phyloP scores from a whole-genome alignment of 2,797 vertebrate genomes.

The Epinephelus coioides region DNA sequence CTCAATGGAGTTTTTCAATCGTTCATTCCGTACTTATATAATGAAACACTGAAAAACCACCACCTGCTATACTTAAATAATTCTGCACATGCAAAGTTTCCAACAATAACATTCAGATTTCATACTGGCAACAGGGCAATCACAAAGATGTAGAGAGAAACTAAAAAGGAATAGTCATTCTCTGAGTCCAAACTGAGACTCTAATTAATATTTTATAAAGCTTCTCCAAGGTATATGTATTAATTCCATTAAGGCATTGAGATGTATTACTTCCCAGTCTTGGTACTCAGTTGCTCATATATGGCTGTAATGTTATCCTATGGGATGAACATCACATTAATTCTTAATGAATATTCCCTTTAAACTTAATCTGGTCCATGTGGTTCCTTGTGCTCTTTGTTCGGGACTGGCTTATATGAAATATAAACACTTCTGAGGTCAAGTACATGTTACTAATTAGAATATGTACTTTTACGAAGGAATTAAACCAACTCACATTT shows the following conservation, averaged over 20 bases:
- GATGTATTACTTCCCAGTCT: slow-evolving; percentile 12
- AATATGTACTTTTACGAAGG: slow-evolving; percentile 4
- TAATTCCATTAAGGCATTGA: slow-evolving; percentile 29
- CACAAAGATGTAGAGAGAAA: neutral
- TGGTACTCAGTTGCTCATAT: slow-evolving; percentile 24
- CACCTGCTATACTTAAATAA: neutral
- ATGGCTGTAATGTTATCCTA: slow-evolving; percentile 9
- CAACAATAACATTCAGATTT: neutral
- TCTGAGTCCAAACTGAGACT: neutral
- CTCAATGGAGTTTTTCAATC: too few relatives aligned
- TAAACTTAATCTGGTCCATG: slow-evolving; percentile 21
- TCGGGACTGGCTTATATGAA: slow-evolving; percentile 4
- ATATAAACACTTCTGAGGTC: slow-evolving; percentile 19
- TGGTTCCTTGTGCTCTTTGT: slow-evolving; percentile 29
- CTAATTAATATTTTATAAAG: slow-evolving; percentile 38
- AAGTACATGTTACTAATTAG: slow-evolving; percentile 6
- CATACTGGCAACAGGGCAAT: neutral
- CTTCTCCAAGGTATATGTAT: slow-evolving; percentile 20
- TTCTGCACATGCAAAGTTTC: neutral
- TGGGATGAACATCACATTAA: slow-evolving; percentile 40
- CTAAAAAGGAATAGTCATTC: neutral
- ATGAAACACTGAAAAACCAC: neutral
- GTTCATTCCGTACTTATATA: neutral
- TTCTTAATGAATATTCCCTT: slow-evolving; percentile 49
- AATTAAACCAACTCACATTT: neutral